These are phyloP conservation scores for Epizoanthus scotinus DNA, from an alignment of 92 coral and sea anemone species.

Conservation along the genomic window DNA sequence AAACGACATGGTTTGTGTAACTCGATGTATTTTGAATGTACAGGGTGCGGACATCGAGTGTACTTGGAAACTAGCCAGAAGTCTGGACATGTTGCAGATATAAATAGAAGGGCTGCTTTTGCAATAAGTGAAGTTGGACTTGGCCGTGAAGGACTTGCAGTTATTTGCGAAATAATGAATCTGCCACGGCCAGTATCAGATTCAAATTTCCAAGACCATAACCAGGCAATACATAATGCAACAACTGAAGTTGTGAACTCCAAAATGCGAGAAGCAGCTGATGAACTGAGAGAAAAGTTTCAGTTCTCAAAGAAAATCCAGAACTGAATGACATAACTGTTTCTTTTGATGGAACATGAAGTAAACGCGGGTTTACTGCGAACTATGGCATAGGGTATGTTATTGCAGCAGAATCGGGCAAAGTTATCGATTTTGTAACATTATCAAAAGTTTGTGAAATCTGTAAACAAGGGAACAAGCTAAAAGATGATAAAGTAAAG, in stretches of 20 bases:
- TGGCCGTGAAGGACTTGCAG: slow-evolving; percentile 52
- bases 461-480: no score
- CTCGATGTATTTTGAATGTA: slow-evolving; percentile 27
- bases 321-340: no score
- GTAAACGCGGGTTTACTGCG: no score
- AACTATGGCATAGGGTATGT: no score
- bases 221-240: slow-evolving; percentile 24
- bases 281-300: no score
- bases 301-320: no score
- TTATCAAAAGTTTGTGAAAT: no score
- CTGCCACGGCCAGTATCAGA: slow-evolving; percentile 39
- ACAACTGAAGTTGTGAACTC: slow-evolving; percentile 18
- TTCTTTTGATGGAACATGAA: no score
- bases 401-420: no score
- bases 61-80: slow-evolving; percentile 36
- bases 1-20: slow-evolving; percentile 45
- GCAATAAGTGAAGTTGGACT: slow-evolving; percentile 47
- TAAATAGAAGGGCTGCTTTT: slow-evolving; percentile 34
- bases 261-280: no score
- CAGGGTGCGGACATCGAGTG: slow-evolving; percentile 32
- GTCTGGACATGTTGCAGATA: slow-evolving; percentile 25
- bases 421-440: no score
- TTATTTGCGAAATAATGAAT: slow-evolving; percentile 42
- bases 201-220: slow-evolving; percentile 38
- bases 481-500: no score